phyloP scores from a whole-genome alignment of 2,888 invertebrate genomes.

The Nomada fucata region DNA sequence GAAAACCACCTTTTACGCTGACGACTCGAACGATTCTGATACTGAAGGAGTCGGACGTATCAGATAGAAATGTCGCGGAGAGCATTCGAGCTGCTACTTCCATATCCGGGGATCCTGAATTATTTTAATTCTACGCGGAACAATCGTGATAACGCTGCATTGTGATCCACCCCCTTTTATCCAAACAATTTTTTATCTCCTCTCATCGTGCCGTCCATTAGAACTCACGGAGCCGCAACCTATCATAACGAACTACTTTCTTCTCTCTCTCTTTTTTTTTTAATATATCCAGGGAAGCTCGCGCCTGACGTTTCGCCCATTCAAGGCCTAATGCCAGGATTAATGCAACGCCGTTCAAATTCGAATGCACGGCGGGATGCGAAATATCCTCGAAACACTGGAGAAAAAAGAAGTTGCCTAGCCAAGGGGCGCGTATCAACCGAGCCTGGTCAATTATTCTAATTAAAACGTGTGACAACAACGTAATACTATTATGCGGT shows the following conservation, averaged over 20 bases:
- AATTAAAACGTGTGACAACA: conserved; percentile 26
- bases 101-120: background rate
- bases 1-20: background rate
- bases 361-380: too few relatives aligned
- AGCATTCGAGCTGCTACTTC: background rate
- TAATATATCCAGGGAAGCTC: conserved; percentile 14
- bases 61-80: background rate
- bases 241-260: background rate
- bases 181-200: background rate
- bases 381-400: background rate
- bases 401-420: background rate
- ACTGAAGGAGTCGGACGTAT: background rate
- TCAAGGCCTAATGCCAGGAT: conserved; percentile 27
- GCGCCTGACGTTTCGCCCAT: conserved; percentile 20
- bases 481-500: background rate
- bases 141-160: conserved; percentile 23
- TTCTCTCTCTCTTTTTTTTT: conserved; percentile 4
- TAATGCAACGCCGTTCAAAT: conserved; percentile 14
- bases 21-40: background rate
- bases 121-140: conserved; percentile 26
- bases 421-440: too few relatives aligned
- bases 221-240: background rate
- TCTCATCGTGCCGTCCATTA: conserved; percentile 1
- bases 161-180: conserved; percentile 10
- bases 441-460: conserved; percentile 27